Evolutionary conservation across 2,113 vertebrate species (phyloP).

Genomic region (Castor canadensis): DNA sequence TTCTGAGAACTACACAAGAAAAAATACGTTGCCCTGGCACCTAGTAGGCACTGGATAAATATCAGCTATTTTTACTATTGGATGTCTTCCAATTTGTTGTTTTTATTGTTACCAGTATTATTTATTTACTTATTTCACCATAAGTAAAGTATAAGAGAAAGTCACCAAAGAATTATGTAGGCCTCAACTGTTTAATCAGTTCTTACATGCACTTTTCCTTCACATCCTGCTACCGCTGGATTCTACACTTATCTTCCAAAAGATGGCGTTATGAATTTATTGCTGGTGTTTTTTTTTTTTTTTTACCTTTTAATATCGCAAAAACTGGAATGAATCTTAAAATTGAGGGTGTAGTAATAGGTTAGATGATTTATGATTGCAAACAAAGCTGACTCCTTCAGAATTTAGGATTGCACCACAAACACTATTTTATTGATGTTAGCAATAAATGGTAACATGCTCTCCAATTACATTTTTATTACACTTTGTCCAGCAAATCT

Average conservation of each 20-base stretch:
- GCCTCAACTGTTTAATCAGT: not conserved
- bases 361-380: not conserved
- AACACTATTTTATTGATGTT: slow-evolving; percentile 23
- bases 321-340: not conserved
- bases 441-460: slow-evolving; percentile 21
- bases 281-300: not conserved
- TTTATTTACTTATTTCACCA: slow-evolving; percentile 22
- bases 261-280: slow-evolving; percentile 14
- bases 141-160: not conserved
- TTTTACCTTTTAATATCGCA: not conserved
- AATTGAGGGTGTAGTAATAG: not conserved
- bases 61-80: not conserved
- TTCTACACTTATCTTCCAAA: not conserved
- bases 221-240: not conserved
- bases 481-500: slow-evolving; percentile 29
- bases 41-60: not conserved
- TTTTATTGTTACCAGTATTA: slow-evolving; percentile 14
- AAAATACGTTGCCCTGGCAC: not conserved
- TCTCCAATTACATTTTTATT: slow-evolving; percentile 48
- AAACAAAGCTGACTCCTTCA: not conserved
- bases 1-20: not conserved
- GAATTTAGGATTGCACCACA: not conserved
- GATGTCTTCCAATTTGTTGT: not conserved
- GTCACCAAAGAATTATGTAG: not conserved
- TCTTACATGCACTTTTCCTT: not conserved